These are phyloP conservation scores for Hippoglossus hippoglossus DNA, from an alignment of 2,797 vertebrate genomes.

Conservation along the genomic window DNA sequence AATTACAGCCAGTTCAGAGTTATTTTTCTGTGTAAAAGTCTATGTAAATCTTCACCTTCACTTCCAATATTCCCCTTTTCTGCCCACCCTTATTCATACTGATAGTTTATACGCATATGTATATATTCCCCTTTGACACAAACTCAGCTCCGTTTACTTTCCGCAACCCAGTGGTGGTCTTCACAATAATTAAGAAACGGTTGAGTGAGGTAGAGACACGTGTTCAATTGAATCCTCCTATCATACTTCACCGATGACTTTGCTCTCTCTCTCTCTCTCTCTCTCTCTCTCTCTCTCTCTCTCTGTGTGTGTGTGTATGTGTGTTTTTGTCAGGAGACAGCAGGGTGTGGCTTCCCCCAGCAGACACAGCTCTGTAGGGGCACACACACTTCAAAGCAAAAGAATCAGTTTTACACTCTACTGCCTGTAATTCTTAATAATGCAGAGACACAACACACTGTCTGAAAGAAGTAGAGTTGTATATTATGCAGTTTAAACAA, in stretches of 20 bases:
- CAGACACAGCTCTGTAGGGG: constrained; percentile 39
- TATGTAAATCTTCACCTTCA: not conserved
- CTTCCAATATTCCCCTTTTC: too few relatives aligned
- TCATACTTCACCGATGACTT: constrained; percentile 65
- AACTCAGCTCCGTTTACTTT: not conserved
- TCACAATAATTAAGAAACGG: constrained; percentile 27
- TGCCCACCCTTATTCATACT: constrained; percentile 10
- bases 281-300: not conserved
- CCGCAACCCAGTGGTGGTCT: not conserved
- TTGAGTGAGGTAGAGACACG: constrained; percentile 11
- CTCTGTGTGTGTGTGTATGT: not conserved
- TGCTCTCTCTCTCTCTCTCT: constrained; percentile 15
- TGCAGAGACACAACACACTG: not conserved
- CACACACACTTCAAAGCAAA: constrained; percentile 26
- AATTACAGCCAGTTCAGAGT: not conserved
- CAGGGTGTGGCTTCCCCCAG: constrained; percentile 74
- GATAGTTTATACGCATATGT: not conserved
- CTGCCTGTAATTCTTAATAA: constrained; percentile 1
- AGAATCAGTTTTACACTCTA: not conserved
- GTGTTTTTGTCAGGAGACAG: constrained; percentile 49
- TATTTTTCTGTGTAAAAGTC: not conserved
- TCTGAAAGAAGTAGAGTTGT: not conserved
- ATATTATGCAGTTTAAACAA: not conserved
- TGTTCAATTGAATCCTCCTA: constrained; percentile 38
- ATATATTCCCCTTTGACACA: not conserved